A percentile compares a stretch with the other conserved stretches of the same genome.
These are phyloP conservation scores for Corydoras maculifer DNA, from an alignment of 2,113 vertebrate genomes.

Conservation along the genomic window DNA sequence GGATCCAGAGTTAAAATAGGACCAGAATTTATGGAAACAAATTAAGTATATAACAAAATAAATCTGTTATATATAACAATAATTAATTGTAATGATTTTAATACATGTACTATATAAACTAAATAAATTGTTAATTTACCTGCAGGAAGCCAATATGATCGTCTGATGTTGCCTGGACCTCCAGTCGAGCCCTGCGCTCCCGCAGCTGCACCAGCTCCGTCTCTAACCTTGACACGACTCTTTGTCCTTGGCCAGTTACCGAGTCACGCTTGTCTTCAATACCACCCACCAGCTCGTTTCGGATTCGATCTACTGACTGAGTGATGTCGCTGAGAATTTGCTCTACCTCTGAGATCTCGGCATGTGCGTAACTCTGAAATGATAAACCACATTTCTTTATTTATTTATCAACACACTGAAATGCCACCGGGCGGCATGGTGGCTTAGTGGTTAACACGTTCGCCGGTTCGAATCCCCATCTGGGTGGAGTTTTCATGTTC, in stretches of 20 bases:
- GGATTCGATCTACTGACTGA: conserved; percentile 50
- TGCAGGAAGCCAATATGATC: conserved; percentile 69
- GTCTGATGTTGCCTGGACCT: conserved; percentile 59
- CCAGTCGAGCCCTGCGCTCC: conserved; percentile 50
- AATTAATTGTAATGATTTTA: no score
- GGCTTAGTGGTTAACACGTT: no score
- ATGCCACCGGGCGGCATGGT: no score
- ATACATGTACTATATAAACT: neutral
- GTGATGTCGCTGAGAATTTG: conserved; percentile 51
- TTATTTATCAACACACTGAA: neutral
- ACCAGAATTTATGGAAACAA: no score
- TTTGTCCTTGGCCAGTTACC: conserved; percentile 54
- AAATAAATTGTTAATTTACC: conserved; percentile 38
- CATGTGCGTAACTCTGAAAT: conserved; percentile 51
- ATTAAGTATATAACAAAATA: no score
- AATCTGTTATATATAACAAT: no score
- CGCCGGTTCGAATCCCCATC: no score
- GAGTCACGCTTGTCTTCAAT: conserved; percentile 50
- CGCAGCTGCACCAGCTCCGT: conserved; percentile 49
- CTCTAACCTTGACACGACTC: conserved; percentile 49
- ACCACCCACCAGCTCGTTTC: conserved; percentile 51
- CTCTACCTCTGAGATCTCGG: conserved; percentile 53
- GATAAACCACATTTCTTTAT: neutral
- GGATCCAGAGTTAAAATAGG: no score
- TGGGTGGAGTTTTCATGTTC: no score